Percentiles rank a stretch among this genome's conserved stretches.
Conservation (phyloP, 2,888 invertebrate genomes). For the Hypolimnas misippus region DNA sequence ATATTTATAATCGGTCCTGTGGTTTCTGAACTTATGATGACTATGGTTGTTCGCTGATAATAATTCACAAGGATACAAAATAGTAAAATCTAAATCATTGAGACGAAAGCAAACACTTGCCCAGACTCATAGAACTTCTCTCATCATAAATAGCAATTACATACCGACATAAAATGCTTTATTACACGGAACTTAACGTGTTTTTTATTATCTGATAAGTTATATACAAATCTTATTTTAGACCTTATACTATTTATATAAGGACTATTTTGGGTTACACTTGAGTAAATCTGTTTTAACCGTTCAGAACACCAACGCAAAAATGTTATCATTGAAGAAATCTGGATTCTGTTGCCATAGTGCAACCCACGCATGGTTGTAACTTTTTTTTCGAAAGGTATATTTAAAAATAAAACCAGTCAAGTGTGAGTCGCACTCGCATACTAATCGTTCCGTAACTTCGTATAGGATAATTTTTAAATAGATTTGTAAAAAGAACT, state of each 20-base stretch:
- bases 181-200: conserved; percentile 25
- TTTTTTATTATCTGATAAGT: conserved; percentile 35
- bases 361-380: conserved; percentile 11
- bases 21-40: too few species aligned
- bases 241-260: background rate
- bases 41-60: too few species aligned
- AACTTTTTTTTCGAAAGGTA: background rate
- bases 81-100: too few species aligned
- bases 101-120: too few species aligned
- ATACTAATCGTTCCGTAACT: too few species aligned
- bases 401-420: background rate
- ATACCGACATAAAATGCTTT: conserved; percentile 21
- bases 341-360: conserved; percentile 29
- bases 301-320: conserved; percentile 29
- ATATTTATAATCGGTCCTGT: too few species aligned
- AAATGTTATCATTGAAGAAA: conserved; percentile 29
- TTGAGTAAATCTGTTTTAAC: background rate
- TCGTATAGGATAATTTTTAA: too few species aligned
- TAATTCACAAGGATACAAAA: too few species aligned
- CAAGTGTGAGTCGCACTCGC: too few species aligned
- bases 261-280: background rate
- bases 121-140: too few species aligned
- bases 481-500: too few species aligned
- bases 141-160: conserved; percentile 1
- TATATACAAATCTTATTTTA: background rate